These are phyloP conservation scores for Drosophila albomicans DNA, from an alignment of 1,140 invertebrate species.

Conservation along the genomic window DNA sequence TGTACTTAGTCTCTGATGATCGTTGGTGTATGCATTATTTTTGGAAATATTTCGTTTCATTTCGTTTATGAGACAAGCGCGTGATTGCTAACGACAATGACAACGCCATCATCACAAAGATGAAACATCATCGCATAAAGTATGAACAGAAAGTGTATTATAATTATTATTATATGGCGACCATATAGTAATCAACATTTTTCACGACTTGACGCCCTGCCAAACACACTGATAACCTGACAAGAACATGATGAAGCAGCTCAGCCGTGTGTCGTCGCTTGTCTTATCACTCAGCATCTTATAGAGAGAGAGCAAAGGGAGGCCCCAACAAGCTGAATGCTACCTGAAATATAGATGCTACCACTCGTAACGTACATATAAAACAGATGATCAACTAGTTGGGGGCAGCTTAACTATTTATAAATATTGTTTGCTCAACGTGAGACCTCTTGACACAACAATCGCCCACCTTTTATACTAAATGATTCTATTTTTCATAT, in stretches of 20 bases:
- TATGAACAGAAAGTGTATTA: conserved; percentile 4
- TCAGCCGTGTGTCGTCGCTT: conserved; percentile 17
- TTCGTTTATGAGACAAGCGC: conserved; percentile 55
- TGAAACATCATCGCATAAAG: conserved; percentile 12
- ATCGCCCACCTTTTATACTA: neutral
- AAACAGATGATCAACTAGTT: conserved; percentile 11
- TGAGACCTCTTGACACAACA: conserved; percentile 1
- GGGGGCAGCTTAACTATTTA: neutral
- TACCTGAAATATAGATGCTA: neutral
- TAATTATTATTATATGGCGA: conserved; percentile 32
- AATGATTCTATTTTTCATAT: neutral
- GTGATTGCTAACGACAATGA: conserved; percentile 56
- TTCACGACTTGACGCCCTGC: conserved; percentile 43
- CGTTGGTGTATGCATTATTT: conserved; percentile 56
- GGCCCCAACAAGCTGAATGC: neutral
- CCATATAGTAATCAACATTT: conserved; percentile 48
- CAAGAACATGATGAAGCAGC: conserved; percentile 21
- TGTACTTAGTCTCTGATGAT: conserved; percentile 14
- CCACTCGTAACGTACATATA: neutral
- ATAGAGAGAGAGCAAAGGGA: neutral
- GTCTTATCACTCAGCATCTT: conserved; percentile 60
- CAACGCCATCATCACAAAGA: conserved; percentile 26
- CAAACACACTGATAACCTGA: conserved; percentile 43
- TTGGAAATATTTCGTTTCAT: conserved; percentile 57
- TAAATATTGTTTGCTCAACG: conserved; percentile 10